Evolutionary conservation across 2,888 invertebrate genomes (phyloP), one percentile per base, ranked within the genome.

Genomic region (Caenorhabditis japonica): DNA sequence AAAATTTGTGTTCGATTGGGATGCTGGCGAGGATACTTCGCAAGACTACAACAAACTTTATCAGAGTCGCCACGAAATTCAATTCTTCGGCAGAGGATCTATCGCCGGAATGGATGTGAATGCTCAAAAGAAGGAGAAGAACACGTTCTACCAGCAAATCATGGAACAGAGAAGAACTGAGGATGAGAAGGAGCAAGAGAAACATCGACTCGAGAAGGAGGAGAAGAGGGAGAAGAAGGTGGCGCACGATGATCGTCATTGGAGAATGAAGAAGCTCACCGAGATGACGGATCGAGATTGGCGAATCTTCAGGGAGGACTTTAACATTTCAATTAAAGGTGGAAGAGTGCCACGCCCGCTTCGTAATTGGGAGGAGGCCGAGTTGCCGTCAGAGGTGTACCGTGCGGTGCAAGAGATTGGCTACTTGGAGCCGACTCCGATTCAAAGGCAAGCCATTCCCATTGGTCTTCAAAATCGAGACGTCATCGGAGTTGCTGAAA

Each of bases 1-100:
- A 15, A 99, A 99, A 90, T 99, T 99, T 90, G 97, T 99, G 0
- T 99, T 99, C 89, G 99, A 99, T 89, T 99, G 99, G 99, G 99
- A 99, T 90, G 96, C 95, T 0, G 93, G 94, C 0, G 99, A 99
- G 89, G 99, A 99, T 87, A 99, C 99, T 0, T 95, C 96, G 2
- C 83, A 93, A 75, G 99, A 99, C 90, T 99, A 99, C 87, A 99
- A 99, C 89, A 92, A 92, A 71, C 90, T 99, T 21, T 99, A 99
- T 87, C 97, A 97, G 89, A 95, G 97, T 83, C 91, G 94, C 51
- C 97, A 99, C 89, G 94, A 96, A 89, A 94, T 95, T 4, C 96
- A 97, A 89, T 97, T 99, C 89, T 99, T 94, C 90, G 99, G 99
- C 0, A 91, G 99, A 71, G 99, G 99, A 10, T 95, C 97, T 88